Base-by-base conservation (phyloP, 1,140 invertebrate species). In the Rhizoglyphus robini region DNA sequence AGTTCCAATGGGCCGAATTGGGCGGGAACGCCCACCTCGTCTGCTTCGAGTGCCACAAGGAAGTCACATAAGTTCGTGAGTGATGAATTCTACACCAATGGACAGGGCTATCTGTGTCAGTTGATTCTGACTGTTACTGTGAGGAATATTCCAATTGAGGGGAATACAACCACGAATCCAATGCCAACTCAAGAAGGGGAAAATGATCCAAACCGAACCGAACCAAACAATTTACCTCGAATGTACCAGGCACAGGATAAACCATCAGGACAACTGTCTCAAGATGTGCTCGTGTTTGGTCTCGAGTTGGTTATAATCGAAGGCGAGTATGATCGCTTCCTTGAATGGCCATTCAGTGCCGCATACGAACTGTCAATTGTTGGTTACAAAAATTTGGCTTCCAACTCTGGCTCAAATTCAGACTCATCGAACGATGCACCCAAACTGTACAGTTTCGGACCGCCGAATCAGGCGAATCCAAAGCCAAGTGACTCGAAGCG, bases 31-130 rank as follows among this genome's bases (percentile, higher is more conserved):
- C 3, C 58, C 11, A 60, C 58, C 3, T 60, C 58, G n/a, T 60
- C 58, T 20, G 15, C 57, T 8, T 11, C 25, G 4, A 54, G 51
- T 32, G 51, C 51, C 51, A 54, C 51, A 32, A 8, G 51, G 8
- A 20, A 30, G 59, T 65, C 38, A 3, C 67, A 23, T 32, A 15
- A 15, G n/a, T 49, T 64, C 11, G 63, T 67, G 23, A 69, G 68
- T 30, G 67, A 69, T 3, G 48, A 69, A n/a, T 70, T 70, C 31
- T 70, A 69, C 46, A 68, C 68, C 18, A 68, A 65, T 0, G 62
- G 66, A 15, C 70, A 70, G 36, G 70, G 70, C 0, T 69, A 70
- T 48, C 57, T 70, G 4, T 34, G 67, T 62, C 70, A 70, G 34
- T 23, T 70, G 11, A 49, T 67, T n/a, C n/a, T 70, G 0, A 68